phyloP scores from a whole-genome alignment of 1,140 invertebrate genomes.

The Propsilocerus akamusi region DNA sequence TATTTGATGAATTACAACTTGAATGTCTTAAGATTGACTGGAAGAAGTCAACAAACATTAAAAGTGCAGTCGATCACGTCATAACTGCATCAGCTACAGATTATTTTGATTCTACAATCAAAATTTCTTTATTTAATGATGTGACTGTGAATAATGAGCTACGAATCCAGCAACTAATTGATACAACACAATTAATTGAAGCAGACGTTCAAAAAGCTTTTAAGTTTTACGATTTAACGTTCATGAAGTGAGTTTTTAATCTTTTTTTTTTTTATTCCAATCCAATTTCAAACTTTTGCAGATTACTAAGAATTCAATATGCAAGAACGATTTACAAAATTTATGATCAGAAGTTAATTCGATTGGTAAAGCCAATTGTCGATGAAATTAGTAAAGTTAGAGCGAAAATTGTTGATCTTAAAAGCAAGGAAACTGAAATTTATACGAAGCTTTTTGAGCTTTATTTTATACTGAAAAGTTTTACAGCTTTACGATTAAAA shows the following conservation, averaged over 20 bases:
- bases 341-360: constrained; percentile 57
- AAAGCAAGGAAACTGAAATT: constrained; percentile 30
- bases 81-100: constrained; percentile 50
- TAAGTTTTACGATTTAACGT: constrained; percentile 65
- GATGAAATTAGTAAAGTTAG: constrained; percentile 44
- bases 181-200: constrained; percentile 62
- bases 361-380: constrained; percentile 47
- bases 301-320: constrained; percentile 43
- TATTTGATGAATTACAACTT: constrained; percentile 49
- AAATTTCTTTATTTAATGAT: constrained; percentile 44
- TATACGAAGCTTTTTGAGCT: constrained; percentile 80
- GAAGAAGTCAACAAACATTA: constrained; percentile 32
- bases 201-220: constrained; percentile 62
- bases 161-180: constrained; percentile 52
- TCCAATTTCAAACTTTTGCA: constrained; percentile 9
- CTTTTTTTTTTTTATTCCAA: neutral
- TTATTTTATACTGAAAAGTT: constrained; percentile 74
- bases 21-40: constrained; percentile 33
- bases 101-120: constrained; percentile 61
- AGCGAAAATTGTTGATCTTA: constrained; percentile 39
- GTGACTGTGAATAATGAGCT: constrained; percentile 35
- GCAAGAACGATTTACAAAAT: constrained; percentile 49
- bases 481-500: constrained; percentile 39
- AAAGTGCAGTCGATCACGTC: constrained; percentile 39
- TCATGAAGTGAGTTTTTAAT: constrained; percentile 30